Evolutionary conservation across 2,888 invertebrate species (phyloP).

Genomic region (Nemurella pictetii): DNA sequence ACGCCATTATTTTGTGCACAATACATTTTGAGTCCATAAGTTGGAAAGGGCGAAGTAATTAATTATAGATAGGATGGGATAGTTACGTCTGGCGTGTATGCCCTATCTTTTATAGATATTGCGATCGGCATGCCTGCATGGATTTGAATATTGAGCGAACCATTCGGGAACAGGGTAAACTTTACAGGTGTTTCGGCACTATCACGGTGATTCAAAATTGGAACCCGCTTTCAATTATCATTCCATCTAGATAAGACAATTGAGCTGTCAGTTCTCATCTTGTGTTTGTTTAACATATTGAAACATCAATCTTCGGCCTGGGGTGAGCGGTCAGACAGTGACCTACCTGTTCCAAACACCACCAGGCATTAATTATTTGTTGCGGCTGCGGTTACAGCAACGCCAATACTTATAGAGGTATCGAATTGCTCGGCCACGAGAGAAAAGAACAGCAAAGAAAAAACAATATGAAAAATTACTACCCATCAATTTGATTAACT

Average conservation of each 20-base stretch:
- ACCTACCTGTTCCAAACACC: neutral
- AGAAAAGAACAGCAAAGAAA: neutral
- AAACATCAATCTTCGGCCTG: neutral
- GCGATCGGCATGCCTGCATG: neutral
- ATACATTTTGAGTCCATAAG: neutral
- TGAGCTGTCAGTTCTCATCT: neutral
- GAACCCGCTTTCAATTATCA: neutral
- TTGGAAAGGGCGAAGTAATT: neutral
- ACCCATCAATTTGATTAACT: neutral
- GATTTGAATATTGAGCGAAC: neutral
- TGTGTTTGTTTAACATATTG: neutral
- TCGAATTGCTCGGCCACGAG: neutral
- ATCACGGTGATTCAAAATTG: neutral
- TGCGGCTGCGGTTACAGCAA: neutral
- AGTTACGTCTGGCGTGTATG: neutral
- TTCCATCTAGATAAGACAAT: neutral
- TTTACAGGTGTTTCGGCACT: neutral
- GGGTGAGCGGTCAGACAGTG: neutral
- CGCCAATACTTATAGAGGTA: neutral
- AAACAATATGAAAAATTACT: neutral
- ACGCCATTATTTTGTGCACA: neutral
- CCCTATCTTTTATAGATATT: neutral
- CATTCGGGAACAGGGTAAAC: neutral
- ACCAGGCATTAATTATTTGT: neutral
- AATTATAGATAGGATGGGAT: neutral